Evolutionary conservation across 2,888 invertebrate species (phyloP).

Genomic region (Agrochola litura): DNA sequence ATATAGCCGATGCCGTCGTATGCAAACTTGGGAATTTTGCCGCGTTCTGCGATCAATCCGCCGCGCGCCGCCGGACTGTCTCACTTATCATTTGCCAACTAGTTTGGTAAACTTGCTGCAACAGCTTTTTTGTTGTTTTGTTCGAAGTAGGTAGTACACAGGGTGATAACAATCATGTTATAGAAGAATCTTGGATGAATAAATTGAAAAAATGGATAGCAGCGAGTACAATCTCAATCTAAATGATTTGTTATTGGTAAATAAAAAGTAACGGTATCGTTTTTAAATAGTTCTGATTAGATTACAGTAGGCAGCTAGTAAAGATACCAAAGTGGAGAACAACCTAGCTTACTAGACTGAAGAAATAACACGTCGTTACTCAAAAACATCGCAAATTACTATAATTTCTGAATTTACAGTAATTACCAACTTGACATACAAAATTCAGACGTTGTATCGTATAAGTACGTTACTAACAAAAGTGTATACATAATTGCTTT

Average conservation of each 20-base stretch:
- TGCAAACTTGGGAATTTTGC: constrained; percentile 85
- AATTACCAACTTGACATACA: constrained; percentile 46
- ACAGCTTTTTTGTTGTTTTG: constrained; percentile 1
- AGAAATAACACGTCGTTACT: constrained; percentile 20
- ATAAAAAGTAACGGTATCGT: neutral
- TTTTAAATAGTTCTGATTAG: neutral
- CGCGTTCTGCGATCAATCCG: constrained; percentile 64
- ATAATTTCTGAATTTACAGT: constrained; percentile 23
- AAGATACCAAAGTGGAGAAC: neutral
- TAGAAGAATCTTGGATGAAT: constrained; percentile 5
- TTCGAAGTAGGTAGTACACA: constrained; percentile 16
- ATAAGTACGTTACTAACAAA: constrained; percentile 44
- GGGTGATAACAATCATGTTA: constrained; percentile 17
- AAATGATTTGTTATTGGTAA: neutral
- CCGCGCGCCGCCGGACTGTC: constrained; percentile 64
- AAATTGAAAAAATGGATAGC: constrained; percentile 10
- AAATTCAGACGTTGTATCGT: constrained; percentile 39
- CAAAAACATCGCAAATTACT: constrained; percentile 24
- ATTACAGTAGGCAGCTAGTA: neutral
- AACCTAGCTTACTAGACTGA: constrained; percentile 10
- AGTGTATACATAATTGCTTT: constrained; percentile 59
- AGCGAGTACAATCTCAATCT: neutral
- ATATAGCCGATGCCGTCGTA: constrained; percentile 86
- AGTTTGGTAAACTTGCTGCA: constrained; percentile 45
- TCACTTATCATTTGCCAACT: constrained; percentile 62